Base-by-base conservation (phyloP, 2,797 vertebrate species). In the Pelodytes ibericus region DNA sequence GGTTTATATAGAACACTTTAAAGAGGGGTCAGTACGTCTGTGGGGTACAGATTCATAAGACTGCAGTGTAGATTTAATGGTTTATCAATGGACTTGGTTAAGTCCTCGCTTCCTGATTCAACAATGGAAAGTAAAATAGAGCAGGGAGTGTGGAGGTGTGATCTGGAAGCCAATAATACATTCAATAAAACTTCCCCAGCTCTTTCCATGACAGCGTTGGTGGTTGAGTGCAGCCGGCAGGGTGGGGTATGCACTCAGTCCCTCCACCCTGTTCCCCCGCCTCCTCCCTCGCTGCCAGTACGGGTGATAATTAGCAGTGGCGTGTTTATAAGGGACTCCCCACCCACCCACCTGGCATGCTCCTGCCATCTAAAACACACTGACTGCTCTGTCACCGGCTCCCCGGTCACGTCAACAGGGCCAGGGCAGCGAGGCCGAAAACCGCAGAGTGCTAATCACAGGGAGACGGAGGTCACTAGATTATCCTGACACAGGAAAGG, bases 281-380 rank as follows among this genome's bases (percentile, higher is more conserved):
- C 22, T 39, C 29, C 22, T 31, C 18, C 5, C 36, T 39, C 41
- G 41, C 64, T 16, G 53, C 39, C 56, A 67, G 22, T n/a, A 56
- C 1, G 29, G 60, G 51, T 47, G 68, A 71, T 77, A 77, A 77
- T 77, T 77, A 49, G 39, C 31, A 66, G 68, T 33, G 31, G 33
- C 39, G 44, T 71, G 61, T 77, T 60, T 71, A 77, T 25, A 77
- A 16, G 30, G 30, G 49, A 67, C 44, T 16, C 31, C 61, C 59
- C 18, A 22, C 67, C 60, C 33, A 41, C 58, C 53, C 60, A 71
- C 75, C 67, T 71, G 67, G 68, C 61, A 59, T 15, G 24, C 11
- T 33, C 25, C 44, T 2, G 15, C 60, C 44, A 25, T 25, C 68
- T 56, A 41, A 33, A 65, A 25, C 30, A 71, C 51, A 71, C 59